Conservation (phyloP, 35 echinoderm and acorn worm genomes). For the Strongylocentrotus purpuratus region DNA sequence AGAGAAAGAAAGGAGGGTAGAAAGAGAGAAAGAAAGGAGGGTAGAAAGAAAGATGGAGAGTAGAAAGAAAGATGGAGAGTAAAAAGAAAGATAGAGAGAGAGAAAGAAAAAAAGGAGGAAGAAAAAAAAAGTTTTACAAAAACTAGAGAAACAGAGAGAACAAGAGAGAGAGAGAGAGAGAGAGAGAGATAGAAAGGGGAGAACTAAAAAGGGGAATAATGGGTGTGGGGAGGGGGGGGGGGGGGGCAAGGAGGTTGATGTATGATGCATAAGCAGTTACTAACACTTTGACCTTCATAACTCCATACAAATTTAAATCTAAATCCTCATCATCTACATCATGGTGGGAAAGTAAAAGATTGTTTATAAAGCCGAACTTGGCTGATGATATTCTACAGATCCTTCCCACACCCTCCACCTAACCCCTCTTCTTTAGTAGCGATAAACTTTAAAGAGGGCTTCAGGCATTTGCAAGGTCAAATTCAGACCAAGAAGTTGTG, state of each 20-base stretch:
- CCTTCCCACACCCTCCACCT: not conserved
- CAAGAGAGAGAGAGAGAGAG: too few relatives aligned
- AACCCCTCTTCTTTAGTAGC: not conserved
- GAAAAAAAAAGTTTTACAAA: too few relatives aligned
- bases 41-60: too few relatives aligned
- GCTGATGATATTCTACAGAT: not conserved
- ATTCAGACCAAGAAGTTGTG: not conserved
- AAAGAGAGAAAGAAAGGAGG: too few relatives aligned
- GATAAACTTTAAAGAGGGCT: not conserved
- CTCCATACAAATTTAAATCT: not conserved
- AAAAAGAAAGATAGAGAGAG: too few relatives aligned
- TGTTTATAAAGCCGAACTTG: not conserved
- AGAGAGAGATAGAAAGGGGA: too few relatives aligned
- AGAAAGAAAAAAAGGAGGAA: too few relatives aligned
- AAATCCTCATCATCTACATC: not conserved
- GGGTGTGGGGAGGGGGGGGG: too few relatives aligned
- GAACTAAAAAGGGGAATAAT: too few relatives aligned
- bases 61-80: too few relatives aligned
- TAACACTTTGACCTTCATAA: not conserved
- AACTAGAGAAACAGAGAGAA: too few relatives aligned
- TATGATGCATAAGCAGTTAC: not conserved
- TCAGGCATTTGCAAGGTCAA: not conserved
- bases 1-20: not conserved
- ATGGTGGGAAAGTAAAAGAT: not conserved
- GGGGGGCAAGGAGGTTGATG: too few relatives aligned